Percentiles rank a stretch among this genome's conserved stretches.
Conservation (phyloP, 2,888 invertebrate genomes). For the Luffia ferchaultella region DNA sequence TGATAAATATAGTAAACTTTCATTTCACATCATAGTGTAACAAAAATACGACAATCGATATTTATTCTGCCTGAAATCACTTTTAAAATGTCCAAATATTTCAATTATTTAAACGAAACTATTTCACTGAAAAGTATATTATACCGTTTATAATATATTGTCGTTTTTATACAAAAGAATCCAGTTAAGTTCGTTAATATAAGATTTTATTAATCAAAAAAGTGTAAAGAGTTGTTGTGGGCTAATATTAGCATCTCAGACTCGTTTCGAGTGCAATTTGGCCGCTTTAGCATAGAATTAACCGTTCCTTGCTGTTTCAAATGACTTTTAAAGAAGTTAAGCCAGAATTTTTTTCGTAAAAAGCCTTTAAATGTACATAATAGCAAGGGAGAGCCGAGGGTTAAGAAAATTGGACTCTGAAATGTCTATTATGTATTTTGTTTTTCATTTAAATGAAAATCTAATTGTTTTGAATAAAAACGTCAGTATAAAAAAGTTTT, state of each 20-base stretch:
- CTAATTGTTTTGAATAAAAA: no score
- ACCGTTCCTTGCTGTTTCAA: conserved; percentile 26
- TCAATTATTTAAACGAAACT: no score
- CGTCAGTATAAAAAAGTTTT: no score
- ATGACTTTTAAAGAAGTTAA: conserved; percentile 3
- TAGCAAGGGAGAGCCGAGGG: conserved; percentile 35
- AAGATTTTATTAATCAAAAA: conserved; percentile 17
- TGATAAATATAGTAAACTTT: no score
- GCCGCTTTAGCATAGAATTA: conserved; percentile 45
- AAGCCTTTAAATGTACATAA: conserved; percentile 56
- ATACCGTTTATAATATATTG: no score
- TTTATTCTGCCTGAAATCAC: no score
- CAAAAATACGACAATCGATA: no score
- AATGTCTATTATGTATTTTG: conserved; percentile 42
- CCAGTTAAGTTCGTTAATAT: no score
- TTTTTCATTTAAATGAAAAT: conserved; percentile 52
- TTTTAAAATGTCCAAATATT: no score
- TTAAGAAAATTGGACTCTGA: conserved; percentile 42
- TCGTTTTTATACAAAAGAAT: no score
- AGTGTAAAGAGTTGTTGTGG: conserved; percentile 25
- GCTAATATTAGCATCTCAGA: conserved; percentile 27
- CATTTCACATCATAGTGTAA: no score
- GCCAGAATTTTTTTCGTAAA: conserved; percentile 17
- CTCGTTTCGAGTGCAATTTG: conserved; percentile 32
- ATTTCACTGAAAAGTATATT: no score